These are phyloP conservation scores for Mastomys coucha DNA, from an alignment of 2,113 vertebrate genomes.

Conservation along the genomic window DNA sequence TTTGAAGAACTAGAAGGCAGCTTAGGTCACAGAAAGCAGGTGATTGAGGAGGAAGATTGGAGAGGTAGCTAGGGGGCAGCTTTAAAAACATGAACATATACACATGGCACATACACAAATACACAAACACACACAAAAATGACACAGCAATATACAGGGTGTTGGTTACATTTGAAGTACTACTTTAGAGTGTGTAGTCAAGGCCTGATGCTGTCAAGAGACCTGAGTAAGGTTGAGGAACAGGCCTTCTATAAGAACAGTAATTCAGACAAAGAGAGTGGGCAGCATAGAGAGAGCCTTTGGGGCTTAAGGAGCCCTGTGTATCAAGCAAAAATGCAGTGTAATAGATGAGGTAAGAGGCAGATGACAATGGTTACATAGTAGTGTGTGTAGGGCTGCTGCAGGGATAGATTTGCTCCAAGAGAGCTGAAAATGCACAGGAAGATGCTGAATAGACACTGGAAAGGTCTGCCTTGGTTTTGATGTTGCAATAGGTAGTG, in stretches of 20 bases:
- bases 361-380: neutral
- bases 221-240: too few species aligned
- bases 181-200: neutral
- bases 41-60: neutral
- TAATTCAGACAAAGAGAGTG: neutral
- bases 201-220: neutral
- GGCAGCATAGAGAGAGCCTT: neutral
- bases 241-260: neutral
- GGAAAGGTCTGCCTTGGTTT: neutral
- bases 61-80: neutral
- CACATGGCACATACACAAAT: neutral
- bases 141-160: neutral
- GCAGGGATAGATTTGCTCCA: neutral
- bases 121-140: neutral
- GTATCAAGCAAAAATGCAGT: neutral
- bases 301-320: neutral
- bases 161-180: neutral
- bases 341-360: neutral
- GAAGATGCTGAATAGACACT: neutral
- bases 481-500: neutral
- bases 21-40: neutral
- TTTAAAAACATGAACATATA: neutral
- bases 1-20: neutral
- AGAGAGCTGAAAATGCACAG: neutral
- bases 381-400: neutral